Evolutionary conservation across 2,888 invertebrate genomes (phyloP), one percentile per base, ranked within the genome.

Genomic region (Bursaphelenchus okinawaensis): DNA sequence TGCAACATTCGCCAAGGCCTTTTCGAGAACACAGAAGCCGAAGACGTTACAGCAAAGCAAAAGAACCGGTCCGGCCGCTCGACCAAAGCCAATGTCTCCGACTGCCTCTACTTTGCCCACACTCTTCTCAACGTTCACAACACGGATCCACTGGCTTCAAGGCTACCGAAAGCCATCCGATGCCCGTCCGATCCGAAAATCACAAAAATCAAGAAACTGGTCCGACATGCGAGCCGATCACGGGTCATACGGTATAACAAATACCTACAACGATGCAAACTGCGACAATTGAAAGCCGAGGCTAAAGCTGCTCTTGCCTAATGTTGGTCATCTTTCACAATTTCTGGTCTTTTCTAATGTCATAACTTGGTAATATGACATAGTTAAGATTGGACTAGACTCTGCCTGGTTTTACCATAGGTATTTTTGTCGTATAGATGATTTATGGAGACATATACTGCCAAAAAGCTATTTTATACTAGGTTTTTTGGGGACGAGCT

Each of bases 61-160:
- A 69, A 71, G 52, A 69, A 71, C 55, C 70, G 69, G 16, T 50
- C 50, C 2, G 69, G 69, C 7, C 55, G 70, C 9, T 51, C 51
- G 26, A 63, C 69, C 16, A 63, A 63, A 3, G 31, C 64, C n/a
- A 23, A 51, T 7, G 22, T 26, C 16, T 52, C 29, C 8, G 67
- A 61, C 22, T 58, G 67, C 31, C 31, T 71, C 20, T 71, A 69
- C 55, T 54, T 69, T 9, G 69, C 69, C 3, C 69, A 69, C 55
- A 65, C 71, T 23, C 57, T 69, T 7, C 50, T 69, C n/a, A 69
- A 69, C 56, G 67, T 68, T 23, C 57, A 66, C 29, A 66, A 66
- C 51, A 26, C 26, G 20, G 31, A 54, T 7, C 66, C 66, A n/a
- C 40, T 59, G 60, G 40, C 60, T 59, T 59, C 60, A 1, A 23